Conservation (phyloP, 1,140 invertebrate species). For the Drosophila rhopaloa region DNA sequence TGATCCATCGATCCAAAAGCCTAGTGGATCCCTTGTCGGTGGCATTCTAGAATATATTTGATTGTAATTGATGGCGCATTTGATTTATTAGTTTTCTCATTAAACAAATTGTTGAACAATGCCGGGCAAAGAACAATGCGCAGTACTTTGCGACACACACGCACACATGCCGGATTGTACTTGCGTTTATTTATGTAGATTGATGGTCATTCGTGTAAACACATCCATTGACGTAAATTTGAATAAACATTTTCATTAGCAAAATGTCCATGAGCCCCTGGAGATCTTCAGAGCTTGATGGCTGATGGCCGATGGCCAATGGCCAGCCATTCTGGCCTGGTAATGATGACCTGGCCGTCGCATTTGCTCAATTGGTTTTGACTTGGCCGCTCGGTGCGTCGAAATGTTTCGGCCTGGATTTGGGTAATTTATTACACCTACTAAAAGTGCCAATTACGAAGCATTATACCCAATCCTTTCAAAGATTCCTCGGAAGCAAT, state of each 20-base stretch:
- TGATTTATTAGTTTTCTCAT: conserved; percentile 80
- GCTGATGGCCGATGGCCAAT: conserved; percentile 18
- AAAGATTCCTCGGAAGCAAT: conserved; percentile 6
- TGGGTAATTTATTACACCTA: conserved; percentile 52
- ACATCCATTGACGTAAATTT: conserved; percentile 77
- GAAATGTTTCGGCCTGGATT: conserved; percentile 9
- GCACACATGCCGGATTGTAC: conserved; percentile 15
- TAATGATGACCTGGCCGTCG: conserved; percentile 55
- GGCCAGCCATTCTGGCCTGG: conserved; percentile 9
- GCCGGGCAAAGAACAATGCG: conserved; percentile 36
- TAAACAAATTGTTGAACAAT: conserved; percentile 78
- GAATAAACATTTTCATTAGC: conserved; percentile 81
- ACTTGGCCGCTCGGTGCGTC: conserved; percentile 2
- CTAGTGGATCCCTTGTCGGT: conserved; percentile 2
- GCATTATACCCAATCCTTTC: conserved; percentile 7
- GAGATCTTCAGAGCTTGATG: conserved; percentile 35
- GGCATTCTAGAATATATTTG: conserved; percentile 27
- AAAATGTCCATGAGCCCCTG: conserved; percentile 59
- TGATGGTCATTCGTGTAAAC: conserved; percentile 71
- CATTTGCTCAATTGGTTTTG: conserved; percentile 71
- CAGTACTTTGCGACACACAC: conserved; percentile 11
- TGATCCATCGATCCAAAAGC: conserved; percentile 35
- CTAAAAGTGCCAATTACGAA: conserved; percentile 37
- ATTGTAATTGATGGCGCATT: conserved; percentile 63
- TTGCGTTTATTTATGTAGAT: conserved; percentile 68